Evolutionary conservation across 2,888 invertebrate genomes (phyloP).

Genomic region (Macaria liturata): DNA sequence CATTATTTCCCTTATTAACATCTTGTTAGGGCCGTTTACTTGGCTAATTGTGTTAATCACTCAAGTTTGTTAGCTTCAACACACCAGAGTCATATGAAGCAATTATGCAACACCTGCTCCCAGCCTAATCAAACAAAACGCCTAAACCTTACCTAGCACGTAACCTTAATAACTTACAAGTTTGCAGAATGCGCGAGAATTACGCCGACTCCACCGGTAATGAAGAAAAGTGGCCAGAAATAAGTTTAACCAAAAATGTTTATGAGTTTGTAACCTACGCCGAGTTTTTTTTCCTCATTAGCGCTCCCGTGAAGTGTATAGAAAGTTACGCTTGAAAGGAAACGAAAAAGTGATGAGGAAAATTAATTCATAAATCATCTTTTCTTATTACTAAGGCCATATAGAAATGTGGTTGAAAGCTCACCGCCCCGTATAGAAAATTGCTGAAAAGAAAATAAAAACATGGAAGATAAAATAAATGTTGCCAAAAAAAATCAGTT

Average conservation of each 20-base stretch:
- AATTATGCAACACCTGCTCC: slow-evolving; percentile 25
- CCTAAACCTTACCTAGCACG: slow-evolving; percentile 13
- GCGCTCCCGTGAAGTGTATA: too few species aligned
- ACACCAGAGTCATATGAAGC: slow-evolving; percentile 15
- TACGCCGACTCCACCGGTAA: not conserved
- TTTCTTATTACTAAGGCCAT: too few species aligned
- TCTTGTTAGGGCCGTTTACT: not conserved
- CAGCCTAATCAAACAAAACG: slow-evolving; percentile 25
- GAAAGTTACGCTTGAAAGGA: too few species aligned
- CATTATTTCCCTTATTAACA: too few species aligned
- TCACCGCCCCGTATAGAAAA: too few species aligned
- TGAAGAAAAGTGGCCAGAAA: slow-evolving; percentile 4
- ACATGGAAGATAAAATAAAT: too few species aligned
- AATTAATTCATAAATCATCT: too few species aligned
- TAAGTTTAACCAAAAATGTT: not conserved
- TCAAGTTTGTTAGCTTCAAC: slow-evolving; percentile 5
- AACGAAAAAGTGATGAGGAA: too few species aligned
- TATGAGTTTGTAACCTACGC: too few species aligned
- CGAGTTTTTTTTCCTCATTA: slow-evolving; percentile 1
- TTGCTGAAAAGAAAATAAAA: too few species aligned
- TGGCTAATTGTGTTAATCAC: slow-evolving; percentile 1
- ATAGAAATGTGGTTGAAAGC: too few species aligned
- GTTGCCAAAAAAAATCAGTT: too few species aligned
- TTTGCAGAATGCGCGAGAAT: slow-evolving; percentile 8
- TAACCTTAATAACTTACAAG: slow-evolving; percentile 9